Base-by-base conservation (phyloP, 1,140 invertebrate genomes). In the Uloborus diversus region DNA sequence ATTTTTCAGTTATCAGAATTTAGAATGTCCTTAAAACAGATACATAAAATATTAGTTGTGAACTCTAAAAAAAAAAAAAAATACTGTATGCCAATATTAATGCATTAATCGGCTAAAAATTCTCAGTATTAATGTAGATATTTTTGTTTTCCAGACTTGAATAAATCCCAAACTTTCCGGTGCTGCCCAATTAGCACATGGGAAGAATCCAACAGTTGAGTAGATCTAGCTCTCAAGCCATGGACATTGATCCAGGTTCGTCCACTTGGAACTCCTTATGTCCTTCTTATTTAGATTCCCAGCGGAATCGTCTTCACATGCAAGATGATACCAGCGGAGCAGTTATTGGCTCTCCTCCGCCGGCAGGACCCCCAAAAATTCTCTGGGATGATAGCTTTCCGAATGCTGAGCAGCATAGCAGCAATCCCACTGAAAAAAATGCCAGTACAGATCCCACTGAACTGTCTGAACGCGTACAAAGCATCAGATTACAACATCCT, bases 331-430 rank as follows among this genome's bases (percentile, higher is more conserved):
- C 71, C 11, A 64, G 28, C 27, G 61, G 47, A 7, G 27, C 17
- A 5, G 42, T 64, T 3, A 75, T 75, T 64, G 59, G 71, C 11
- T 75, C 71, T n/a, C 71, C 71, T 5, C 71, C 71, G 25, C 71
- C 71, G 5, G 71, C 71, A 33, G 71, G 59, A 0, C 71, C 71
- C 28, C 71, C 71, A 0, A 75, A 64, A 64, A 56, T 64, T 3
- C 27, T 42, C 13, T 75, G 71, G 71, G 35, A 71, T 17, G 69
- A 35, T n/a, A 64, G 32, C 4, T 62, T 28, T 27, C 71, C 71
- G 53, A 73, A 73, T 53, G 23, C 17, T 7, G 13, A 14, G 13
- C 49, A 20, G n/a, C 17, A n/a, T n/a, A 53, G 5, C 7, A 20
- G 49, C 23, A 30, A 23, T 11, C 13, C 42, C 3, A 14, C 42